Evolutionary conservation across 2,113 vertebrate genomes (phyloP), one percentile per base, ranked within the genome.

Genomic region (Chloropsis hardwickii): DNA sequence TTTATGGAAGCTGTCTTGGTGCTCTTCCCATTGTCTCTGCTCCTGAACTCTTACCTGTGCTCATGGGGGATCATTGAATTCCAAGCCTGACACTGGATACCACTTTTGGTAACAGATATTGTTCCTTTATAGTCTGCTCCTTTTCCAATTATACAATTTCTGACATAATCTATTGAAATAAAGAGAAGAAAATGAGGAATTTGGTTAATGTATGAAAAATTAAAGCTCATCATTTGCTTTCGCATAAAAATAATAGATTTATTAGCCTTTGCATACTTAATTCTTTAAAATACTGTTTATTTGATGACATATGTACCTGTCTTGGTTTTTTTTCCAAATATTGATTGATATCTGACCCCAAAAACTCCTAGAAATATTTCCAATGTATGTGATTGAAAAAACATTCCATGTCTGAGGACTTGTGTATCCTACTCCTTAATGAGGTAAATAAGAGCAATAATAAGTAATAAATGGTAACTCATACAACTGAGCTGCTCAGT

Each of bases 81-180:
- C 99, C 99, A 99, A n/a, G 98, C 98, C 92, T 99, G 99, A 97
- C 99, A 99, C 66, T 96, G 98, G 84, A 99, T 98, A 85, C 99
- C 99, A 58, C 97, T 98, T 95, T 97, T 98, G 21, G 99, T 99
- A 94, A 98, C 97, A 18, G 99, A 99, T 93, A 98, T 98, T 0
- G 97, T 98, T 45, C 99, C 99, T 94, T 98, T 99, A 94, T 99
- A 99, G 94, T 97, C 98, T 88, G 98, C 98, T 82, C 99, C 99
- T 92, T 98, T 99, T 73, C 99, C 99, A 9, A 99, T 98, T 69
- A 99, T 99, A 97, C 99, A 99, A 85, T 99, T 99, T 74, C 98
- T 98, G 71, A 99, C 97, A 67, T 99, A 99, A 94, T 99, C 99
- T 99, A 48, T 92, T 35, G 66, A 70, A 92, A 91, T 28, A 86